Conservation (phyloP, 2,797 vertebrate species). For the Parauchenoglanis ngamensis region DNA sequence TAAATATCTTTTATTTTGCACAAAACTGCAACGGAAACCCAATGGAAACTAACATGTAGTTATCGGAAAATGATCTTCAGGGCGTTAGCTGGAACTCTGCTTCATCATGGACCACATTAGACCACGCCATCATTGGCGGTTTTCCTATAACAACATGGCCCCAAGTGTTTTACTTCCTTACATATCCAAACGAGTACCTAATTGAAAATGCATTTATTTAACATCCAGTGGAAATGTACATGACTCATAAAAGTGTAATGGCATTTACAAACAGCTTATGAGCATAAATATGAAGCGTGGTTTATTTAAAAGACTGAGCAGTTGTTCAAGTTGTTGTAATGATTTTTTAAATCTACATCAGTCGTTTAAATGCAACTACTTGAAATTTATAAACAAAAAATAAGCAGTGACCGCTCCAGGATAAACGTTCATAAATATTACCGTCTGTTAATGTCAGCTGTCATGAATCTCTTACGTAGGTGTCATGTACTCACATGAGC, state of each 20-base stretch:
- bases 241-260: too few species aligned
- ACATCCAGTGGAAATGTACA: not conserved
- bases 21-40: too few species aligned
- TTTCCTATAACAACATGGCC: not conserved
- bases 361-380: not conserved
- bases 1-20: too few species aligned
- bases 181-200: not conserved
- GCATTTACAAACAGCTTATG: not conserved
- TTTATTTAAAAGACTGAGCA: not conserved
- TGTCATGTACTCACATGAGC: not conserved
- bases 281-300: not conserved
- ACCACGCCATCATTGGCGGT: not conserved
- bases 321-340: not conserved
- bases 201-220: not conserved
- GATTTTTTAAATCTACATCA: not conserved
- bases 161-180: not conserved
- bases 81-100: too few species aligned
- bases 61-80: not conserved
- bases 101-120: not conserved
- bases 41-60: too few species aligned
- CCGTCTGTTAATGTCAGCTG: not conserved
- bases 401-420: too few species aligned
- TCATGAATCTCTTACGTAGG: not conserved
- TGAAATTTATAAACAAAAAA: too few species aligned
- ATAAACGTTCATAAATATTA: not conserved